Evolutionary conservation across 2,113 vertebrate genomes (phyloP).

Genomic region (Microcebus murinus): DNA sequence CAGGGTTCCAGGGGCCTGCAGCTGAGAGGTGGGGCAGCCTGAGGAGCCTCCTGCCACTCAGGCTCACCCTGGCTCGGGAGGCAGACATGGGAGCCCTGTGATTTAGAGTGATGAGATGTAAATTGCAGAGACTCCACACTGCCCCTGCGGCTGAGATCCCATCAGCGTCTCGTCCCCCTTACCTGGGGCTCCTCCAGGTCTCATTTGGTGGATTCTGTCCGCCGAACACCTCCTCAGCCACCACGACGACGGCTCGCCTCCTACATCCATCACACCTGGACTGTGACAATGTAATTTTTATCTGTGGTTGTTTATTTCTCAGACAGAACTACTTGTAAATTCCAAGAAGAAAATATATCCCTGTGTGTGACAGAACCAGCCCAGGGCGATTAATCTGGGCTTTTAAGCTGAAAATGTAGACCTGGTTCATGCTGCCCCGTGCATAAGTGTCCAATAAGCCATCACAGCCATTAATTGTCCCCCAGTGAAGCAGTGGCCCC

Average conservation of each 20-base stretch:
- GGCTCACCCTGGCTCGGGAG: slow-evolving; percentile 23
- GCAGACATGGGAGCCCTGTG: neutral
- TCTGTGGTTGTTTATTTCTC: slow-evolving; percentile 90
- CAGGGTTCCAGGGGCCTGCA: neutral
- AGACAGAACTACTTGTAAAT: slow-evolving; percentile 89
- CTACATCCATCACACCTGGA: slow-evolving; percentile 86
- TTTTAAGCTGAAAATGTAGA: slow-evolving; percentile 81
- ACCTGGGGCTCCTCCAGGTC: slow-evolving; percentile 13
- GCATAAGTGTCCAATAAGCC: slow-evolving; percentile 53
- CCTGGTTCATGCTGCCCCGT: slow-evolving; percentile 67
- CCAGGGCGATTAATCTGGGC: slow-evolving; percentile 86
- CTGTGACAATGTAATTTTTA: slow-evolving; percentile 90
- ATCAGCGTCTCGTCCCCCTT: slow-evolving; percentile 39
- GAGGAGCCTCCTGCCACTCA: slow-evolving; percentile 50
- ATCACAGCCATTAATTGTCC: slow-evolving; percentile 4
- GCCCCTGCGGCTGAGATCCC: neutral
- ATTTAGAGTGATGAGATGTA: slow-evolving; percentile 64
- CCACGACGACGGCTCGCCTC: neutral
- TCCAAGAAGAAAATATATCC: slow-evolving; percentile 87
- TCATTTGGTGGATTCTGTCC: slow-evolving; percentile 37
- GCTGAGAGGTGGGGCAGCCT: neutral
- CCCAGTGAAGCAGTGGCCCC: neutral
- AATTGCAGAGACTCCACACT: slow-evolving; percentile 15
- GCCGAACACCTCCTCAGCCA: neutral
- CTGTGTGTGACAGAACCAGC: slow-evolving; percentile 84